Evolutionary conservation across 2,888 invertebrate genomes (phyloP).

Genomic region (Melanostoma scalare): DNA sequence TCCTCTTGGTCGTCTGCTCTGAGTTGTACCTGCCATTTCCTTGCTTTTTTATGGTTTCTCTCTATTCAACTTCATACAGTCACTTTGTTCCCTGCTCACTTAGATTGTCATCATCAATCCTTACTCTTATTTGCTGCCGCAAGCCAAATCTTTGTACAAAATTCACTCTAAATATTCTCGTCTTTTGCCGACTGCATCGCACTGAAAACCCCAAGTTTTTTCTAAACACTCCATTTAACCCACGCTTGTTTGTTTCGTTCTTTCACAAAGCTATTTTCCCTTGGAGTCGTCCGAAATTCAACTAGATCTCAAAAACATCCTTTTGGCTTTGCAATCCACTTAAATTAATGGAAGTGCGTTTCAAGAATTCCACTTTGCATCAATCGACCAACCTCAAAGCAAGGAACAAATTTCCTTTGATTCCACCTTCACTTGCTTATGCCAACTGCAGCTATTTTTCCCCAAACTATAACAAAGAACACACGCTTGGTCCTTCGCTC

Average conservation of each 20-base stretch:
- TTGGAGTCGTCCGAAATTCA: neutral
- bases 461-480: conserved; percentile 34
- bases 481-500: neutral
- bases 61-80: too few species aligned
- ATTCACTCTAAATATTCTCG: too few species aligned
- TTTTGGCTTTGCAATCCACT: conserved; percentile 1
- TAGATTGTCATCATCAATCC: too few species aligned
- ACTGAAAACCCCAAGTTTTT: too few species aligned
- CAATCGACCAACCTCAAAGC: conserved; percentile 3
- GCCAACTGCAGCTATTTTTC: conserved; percentile 29
- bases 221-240: too few species aligned
- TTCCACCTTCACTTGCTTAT: conserved; percentile 2
- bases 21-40: too few species aligned
- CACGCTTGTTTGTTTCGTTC: neutral
- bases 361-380: neutral
- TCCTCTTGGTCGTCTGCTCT: too few species aligned
- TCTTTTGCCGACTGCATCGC: too few species aligned
- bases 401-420: conserved; percentile 13
- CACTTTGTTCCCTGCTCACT: too few species aligned
- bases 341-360: conserved; percentile 39
- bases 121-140: too few species aligned
- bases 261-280: neutral
- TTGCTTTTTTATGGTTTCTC: too few species aligned
- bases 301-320: conserved; percentile 1
- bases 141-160: too few species aligned